Evolutionary conservation across 2,113 vertebrate genomes (phyloP), one percentile per base, ranked within the genome.

Genomic region (Hemiprocne comata): DNA sequence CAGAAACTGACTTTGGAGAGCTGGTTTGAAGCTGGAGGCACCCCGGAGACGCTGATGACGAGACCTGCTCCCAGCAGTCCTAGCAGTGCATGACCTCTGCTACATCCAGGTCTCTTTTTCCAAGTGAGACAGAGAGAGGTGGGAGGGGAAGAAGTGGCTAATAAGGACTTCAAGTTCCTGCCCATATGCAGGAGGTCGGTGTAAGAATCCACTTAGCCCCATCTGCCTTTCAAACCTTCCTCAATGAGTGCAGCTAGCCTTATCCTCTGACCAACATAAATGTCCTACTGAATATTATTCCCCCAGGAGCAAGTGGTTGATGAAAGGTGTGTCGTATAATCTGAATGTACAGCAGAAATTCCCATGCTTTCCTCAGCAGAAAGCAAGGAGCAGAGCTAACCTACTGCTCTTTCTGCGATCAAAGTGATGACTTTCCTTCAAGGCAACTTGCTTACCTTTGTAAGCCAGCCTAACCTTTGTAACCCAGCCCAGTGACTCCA

Each of bases 201-300:
- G 17, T 50, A 60, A 80, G 60, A 64, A 46, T 15, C 17, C 6
- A 2, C 25, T 82, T 46, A 62, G 34, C 15, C n/a, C 40, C 1
- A 2, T 6, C 46, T 86, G 17, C 51, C 5, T 71, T 82, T 64
- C 3, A 1, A 91, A 57, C 12, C 9, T 54, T 83, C 58, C 19
- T 76, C 54, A 57, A 10, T 0, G 4, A 2, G 1, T 2, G 2
- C 38, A 75, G 13, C 19, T 40, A 65, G 12, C 31, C 19, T 23
- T 42, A 6, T n/a, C 40, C 13, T 29, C 46, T 54, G 26, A n/a
- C 20, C 8, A 10, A 70, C 83, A 51, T 20, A 3, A 62, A 62
- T 46, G 17, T 58, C 21, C 74, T 48, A 17, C 44, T 5, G 8
- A 71, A 20, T 54, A 29, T 57, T 77, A 77, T 26, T 90, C 8